These are phyloP conservation scores for Arion vulgaris DNA, from an alignment of 1,140 invertebrate genomes.

Conservation along the genomic window DNA sequence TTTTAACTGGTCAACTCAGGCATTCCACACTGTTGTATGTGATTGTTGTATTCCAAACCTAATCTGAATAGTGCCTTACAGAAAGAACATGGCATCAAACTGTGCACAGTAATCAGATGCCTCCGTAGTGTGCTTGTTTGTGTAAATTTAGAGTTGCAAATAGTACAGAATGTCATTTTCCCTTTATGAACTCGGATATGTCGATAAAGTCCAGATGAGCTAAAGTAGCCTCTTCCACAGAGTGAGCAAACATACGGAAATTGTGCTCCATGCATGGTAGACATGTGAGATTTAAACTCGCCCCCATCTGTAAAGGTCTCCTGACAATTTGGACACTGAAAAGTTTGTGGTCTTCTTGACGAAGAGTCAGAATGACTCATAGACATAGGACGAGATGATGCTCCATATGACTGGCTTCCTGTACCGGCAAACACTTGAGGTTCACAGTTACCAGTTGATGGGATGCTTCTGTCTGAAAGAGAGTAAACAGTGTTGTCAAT, in stretches of 20 bases:
- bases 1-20: background rate
- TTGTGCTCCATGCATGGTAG: background rate
- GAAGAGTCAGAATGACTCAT: background rate
- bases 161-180: background rate
- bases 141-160: constrained; percentile 26
- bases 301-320: background rate
- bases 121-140: background rate
- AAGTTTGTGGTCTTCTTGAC: background rate
- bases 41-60: background rate
- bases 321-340: constrained; percentile 6
- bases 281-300: constrained; percentile 1
- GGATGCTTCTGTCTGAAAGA: constrained; percentile 10
- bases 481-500: constrained; percentile 21
- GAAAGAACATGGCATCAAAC: background rate
- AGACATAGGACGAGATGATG: background rate
- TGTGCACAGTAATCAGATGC: constrained; percentile 19
- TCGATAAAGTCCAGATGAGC: constrained; percentile 13
- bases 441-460: background rate
- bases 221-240: constrained; percentile 31
- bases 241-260: background rate
- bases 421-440: background rate
- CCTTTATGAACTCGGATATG: constrained; percentile 30
- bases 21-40: background rate
- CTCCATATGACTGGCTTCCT: background rate
- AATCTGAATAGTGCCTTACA: background rate